Evolutionary conservation across 2,797 vertebrate species (phyloP).

Genomic region (Enoplosus armatus): DNA sequence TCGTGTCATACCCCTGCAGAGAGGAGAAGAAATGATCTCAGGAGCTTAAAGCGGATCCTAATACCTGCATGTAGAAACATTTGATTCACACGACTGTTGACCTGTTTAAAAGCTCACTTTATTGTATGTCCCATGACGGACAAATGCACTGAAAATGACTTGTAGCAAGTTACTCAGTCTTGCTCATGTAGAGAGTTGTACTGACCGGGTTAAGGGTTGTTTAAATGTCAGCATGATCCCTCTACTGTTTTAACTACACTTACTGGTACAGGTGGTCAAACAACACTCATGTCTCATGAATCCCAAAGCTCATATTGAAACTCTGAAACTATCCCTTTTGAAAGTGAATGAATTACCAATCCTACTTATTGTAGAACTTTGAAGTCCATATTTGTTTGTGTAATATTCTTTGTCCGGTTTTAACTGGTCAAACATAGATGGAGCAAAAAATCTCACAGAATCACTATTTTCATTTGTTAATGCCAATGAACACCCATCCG

Average conservation of each 20-base stretch:
- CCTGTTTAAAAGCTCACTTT: neutral
- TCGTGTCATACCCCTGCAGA: conserved; percentile 92
- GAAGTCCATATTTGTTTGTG: neutral
- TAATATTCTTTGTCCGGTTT: neutral
- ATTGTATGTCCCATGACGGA: neutral
- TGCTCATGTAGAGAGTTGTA: neutral
- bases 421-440: neutral
- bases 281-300: neutral
- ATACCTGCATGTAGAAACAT: neutral
- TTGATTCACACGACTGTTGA: neutral
- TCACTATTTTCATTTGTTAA: neutral
- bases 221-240: neutral
- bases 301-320: neutral
- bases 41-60: neutral
- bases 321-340: no score
- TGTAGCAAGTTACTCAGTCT: neutral
- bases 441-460: neutral
- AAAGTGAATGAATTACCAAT: neutral
- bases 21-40: neutral
- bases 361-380: neutral
- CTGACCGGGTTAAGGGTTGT: neutral
- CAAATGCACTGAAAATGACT: neutral
- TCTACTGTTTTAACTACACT: neutral
- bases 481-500: no score
- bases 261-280: neutral